These are phyloP conservation scores for Aurelia aurita DNA, from an alignment of 30 jellyfish, hydroid and myxozoan genomes.

Conservation along the genomic window DNA sequence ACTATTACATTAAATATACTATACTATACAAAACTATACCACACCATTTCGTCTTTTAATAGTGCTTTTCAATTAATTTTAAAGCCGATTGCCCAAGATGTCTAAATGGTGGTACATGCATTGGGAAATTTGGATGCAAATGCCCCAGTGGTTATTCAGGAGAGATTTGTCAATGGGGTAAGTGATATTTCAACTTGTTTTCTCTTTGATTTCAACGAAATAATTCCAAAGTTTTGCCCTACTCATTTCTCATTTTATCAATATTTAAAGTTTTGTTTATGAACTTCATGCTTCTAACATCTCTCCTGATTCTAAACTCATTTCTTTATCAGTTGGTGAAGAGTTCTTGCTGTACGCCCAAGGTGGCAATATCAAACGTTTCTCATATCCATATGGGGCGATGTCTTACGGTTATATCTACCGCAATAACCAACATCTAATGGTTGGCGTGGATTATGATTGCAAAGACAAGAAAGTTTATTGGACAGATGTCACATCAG, in stretches of 20 bases:
- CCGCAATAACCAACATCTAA: constrained; percentile 23
- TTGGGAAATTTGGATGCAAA: constrained; percentile 66
- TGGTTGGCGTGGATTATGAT: constrained; percentile 87
- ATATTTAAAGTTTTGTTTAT: too few species aligned
- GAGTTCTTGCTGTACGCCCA: constrained; percentile 77
- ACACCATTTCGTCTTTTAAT: too few species aligned
- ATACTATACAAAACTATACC: too few species aligned
- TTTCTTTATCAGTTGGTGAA: constrained; percentile 63
- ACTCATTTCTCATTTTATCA: too few species aligned
- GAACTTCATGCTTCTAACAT: too few species aligned
- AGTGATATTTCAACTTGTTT: neutral
- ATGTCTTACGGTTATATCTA: constrained; percentile 64
- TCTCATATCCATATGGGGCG: constrained; percentile 72
- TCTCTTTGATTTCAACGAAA: neutral
- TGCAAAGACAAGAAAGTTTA: constrained; percentile 65
- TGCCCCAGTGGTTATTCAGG: constrained; percentile 80
- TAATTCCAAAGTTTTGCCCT: too few species aligned
- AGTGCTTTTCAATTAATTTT: neutral
- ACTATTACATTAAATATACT: too few species aligned
- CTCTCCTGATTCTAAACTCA: too few species aligned
- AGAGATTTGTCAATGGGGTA: constrained; percentile 89
- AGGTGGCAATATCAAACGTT: constrained; percentile 81
- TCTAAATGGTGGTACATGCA: constrained; percentile 82
- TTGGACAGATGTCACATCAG: constrained; percentile 74
- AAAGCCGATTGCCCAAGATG: constrained; percentile 82